Evolutionary conservation across 2,113 vertebrate genomes (phyloP).

Genomic region (Thalassoma bifasciatum): DNA sequence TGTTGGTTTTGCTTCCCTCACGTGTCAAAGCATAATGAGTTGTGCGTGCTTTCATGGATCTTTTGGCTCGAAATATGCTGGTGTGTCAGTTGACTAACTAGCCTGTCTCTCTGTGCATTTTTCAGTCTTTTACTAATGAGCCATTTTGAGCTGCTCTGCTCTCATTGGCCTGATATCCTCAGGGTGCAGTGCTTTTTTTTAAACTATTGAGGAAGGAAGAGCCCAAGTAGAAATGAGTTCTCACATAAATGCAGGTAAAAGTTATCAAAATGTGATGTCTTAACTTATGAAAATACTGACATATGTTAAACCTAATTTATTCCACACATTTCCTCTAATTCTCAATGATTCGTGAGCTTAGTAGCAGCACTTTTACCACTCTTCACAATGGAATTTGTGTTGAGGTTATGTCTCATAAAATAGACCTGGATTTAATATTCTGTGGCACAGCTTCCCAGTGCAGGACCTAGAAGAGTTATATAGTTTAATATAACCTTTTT

Average conservation of each 20-base stretch:
- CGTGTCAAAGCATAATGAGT: constrained; percentile 41
- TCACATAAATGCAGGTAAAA: constrained; percentile 10
- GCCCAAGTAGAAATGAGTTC: constrained; percentile 4
- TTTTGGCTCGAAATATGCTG: constrained; percentile 38
- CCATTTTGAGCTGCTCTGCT: constrained; percentile 36
- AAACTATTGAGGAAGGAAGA: constrained; percentile 37
- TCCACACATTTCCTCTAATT: not conserved
- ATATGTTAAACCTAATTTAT: not conserved
- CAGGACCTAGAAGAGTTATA: constrained; percentile 42
- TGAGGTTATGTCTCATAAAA: constrained; percentile 47
- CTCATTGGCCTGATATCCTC: constrained; percentile 53
- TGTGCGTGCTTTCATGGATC: constrained; percentile 40
- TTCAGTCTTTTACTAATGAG: constrained; percentile 62
- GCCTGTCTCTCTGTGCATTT: constrained; percentile 41
- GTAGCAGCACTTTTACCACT: not conserved
- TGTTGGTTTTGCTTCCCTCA: constrained; percentile 33
- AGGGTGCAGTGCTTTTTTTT: constrained; percentile 26
- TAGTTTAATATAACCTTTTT: constrained; percentile 61
- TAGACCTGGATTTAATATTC: constrained; percentile 40
- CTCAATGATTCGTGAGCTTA: constrained; percentile 9
- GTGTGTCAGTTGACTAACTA: constrained; percentile 57
- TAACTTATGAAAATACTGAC: not conserved
- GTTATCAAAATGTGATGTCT: not conserved
- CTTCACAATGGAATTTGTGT: constrained; percentile 32
- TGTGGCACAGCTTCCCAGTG: constrained; percentile 15